phyloP scores from a whole-genome alignment of 2,797 vertebrate genomes.

The Nothura maculosa region DNA sequence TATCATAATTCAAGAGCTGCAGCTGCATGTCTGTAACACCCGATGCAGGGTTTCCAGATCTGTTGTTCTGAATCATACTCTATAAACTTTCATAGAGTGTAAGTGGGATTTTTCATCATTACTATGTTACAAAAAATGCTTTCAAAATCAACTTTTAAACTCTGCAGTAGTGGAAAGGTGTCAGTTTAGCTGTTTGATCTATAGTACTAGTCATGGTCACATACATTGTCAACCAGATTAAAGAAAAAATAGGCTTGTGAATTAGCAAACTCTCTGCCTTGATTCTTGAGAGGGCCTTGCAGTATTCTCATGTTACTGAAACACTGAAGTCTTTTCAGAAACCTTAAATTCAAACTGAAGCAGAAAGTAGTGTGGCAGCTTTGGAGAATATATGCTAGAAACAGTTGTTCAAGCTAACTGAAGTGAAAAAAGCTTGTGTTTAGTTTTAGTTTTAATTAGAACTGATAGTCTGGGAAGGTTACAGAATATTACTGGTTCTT shows the following conservation, averaged over 20 bases:
- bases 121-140: neutral
- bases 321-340: neutral
- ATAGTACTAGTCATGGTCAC: neutral
- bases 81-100: neutral
- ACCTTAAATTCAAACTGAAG: neutral
- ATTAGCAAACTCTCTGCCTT: neutral
- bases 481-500: neutral
- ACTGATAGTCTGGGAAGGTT: neutral
- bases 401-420: neutral
- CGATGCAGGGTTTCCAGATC: neutral
- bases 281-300: too few relatives aligned
- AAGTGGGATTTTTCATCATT: neutral
- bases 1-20: neutral
- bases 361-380: neutral
- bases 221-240: neutral
- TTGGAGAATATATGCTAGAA: neutral
- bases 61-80: neutral
- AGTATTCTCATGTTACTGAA: neutral
- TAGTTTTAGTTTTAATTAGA: neutral
- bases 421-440: neutral
- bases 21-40: neutral
- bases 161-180: neutral
- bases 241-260: neutral
- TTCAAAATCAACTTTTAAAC: neutral
- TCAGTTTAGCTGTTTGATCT: neutral